Evolutionary conservation across 2,797 vertebrate genomes (phyloP).

Genomic region (Melanitta fusca): DNA sequence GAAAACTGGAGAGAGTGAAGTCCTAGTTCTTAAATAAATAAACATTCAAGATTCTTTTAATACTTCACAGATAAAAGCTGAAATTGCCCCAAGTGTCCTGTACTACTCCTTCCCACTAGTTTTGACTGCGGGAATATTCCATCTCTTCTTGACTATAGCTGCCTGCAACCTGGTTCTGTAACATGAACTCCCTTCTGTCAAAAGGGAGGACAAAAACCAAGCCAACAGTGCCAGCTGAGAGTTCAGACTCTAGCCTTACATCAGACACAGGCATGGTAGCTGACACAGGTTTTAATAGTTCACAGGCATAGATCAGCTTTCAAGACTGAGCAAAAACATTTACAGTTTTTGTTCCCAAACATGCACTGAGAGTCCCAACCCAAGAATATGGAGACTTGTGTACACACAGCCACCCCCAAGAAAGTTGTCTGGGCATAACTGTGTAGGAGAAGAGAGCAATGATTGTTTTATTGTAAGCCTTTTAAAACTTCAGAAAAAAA

Average conservation of each 20-base stretch:
- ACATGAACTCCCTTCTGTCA: neutral
- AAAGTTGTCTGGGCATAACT: neutral
- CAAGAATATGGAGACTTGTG: neutral
- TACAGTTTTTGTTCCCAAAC: neutral
- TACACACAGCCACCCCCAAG: neutral
- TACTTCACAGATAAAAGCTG: neutral
- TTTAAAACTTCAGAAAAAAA: neutral
- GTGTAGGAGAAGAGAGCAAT: neutral
- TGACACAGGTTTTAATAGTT: neutral
- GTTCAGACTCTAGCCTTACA: neutral
- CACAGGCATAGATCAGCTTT: neutral
- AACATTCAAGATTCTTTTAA: neutral
- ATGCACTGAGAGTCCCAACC: neutral
- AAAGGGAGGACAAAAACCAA: neutral
- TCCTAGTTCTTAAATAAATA: neutral
- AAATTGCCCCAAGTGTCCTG: neutral
- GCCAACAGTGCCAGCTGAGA: neutral
- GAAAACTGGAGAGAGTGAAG: neutral
- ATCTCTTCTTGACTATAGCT: neutral
- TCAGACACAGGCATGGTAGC: neutral
- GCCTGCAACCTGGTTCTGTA: fast-evolving
- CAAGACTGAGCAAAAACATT: neutral
- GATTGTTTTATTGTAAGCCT: constrained; percentile 25
- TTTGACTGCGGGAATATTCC: neutral
- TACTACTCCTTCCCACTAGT: neutral